These are phyloP conservation scores for Aricia artaxerxes DNA, from an alignment of 2,888 invertebrate species.

Conservation along the genomic window DNA sequence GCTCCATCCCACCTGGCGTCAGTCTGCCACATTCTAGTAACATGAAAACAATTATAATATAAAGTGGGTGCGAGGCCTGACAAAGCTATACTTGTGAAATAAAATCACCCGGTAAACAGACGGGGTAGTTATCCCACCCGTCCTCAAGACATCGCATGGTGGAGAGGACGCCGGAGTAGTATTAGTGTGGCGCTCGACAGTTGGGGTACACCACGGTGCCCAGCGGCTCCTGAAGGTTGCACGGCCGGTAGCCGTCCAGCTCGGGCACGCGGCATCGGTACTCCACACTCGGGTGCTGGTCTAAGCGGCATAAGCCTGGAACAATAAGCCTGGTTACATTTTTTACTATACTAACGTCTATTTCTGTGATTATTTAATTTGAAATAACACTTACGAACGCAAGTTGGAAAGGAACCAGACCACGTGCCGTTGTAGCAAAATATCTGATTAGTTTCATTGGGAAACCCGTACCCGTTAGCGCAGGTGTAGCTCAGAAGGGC, in stretches of 20 bases:
- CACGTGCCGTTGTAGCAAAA: slow-evolving; percentile 27
- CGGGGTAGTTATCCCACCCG: slow-evolving; percentile 26
- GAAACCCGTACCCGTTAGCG: slow-evolving; percentile 13
- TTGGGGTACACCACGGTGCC: slow-evolving; percentile 25
- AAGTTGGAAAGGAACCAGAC: slow-evolving; percentile 12
- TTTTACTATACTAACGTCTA: neutral
- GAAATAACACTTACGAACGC: slow-evolving; percentile 23
- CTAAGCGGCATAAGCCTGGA: slow-evolving; percentile 22
- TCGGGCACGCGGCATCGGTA: slow-evolving; percentile 22
- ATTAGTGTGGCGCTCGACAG: slow-evolving; percentile 17
- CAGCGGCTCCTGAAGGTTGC: slow-evolving; percentile 9
- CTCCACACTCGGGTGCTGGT: slow-evolving; percentile 20
- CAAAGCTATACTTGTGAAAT: neutral
- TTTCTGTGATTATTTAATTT: neutral
- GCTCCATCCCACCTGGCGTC: slow-evolving; percentile 48
- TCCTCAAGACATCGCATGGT: slow-evolving; percentile 16
- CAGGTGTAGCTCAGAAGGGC: slow-evolving; percentile 7
- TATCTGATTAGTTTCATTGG: neutral
- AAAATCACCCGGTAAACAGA: slow-evolving; percentile 12
- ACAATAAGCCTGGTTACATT: neutral
- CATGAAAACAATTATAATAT: neutral
- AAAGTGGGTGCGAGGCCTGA: neutral
- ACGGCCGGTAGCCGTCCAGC: slow-evolving; percentile 17
- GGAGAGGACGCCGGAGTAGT: slow-evolving; percentile 15
- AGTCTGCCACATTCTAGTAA: slow-evolving; percentile 54